Evolutionary conservation across 2,113 vertebrate genomes (phyloP).

Genomic region (Vidua macroura): DNA sequence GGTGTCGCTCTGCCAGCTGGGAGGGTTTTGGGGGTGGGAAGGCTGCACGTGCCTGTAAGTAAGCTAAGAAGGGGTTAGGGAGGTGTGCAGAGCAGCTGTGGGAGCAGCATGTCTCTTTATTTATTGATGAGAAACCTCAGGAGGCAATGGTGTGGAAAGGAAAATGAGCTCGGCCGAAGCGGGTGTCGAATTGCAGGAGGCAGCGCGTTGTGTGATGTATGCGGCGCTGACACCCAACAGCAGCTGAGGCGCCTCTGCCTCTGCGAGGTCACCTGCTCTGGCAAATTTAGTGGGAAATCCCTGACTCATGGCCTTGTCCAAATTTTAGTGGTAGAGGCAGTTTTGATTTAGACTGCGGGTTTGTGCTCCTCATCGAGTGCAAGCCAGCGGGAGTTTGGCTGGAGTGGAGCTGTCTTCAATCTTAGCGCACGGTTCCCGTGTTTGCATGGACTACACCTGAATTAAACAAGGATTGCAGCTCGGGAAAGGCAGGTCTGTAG

Average conservation of each 20-base stretch:
- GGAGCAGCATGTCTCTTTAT: conserved; percentile 67
- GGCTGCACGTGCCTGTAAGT: neutral
- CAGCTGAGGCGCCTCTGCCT: neutral
- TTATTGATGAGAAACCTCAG: conserved; percentile 76
- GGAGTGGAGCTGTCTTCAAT: neutral
- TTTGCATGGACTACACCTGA: neutral
- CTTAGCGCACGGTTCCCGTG: neutral
- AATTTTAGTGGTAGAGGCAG: neutral
- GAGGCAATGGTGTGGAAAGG: conserved; percentile 61
- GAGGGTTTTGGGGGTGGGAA: neutral
- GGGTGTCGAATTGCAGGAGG: neutral
- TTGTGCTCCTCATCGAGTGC: neutral
- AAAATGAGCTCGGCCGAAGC: conserved; percentile 14
- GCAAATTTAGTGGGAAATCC: neutral
- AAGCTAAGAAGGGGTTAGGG: conserved; percentile 58
- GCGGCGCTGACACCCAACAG: neutral
- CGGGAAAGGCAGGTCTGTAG: neutral
- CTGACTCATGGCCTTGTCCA: neutral
- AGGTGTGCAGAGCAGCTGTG: conserved; percentile 69
- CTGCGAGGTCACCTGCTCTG: neutral
- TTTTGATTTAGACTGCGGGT: conserved; percentile 2
- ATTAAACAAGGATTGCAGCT: neutral
- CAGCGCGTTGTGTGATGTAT: neutral
- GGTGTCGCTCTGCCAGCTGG: neutral
- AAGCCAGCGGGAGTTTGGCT: neutral